Percentiles rank a stretch among this genome's conserved stretches.
Evolutionary conservation across 92 coral and sea anemone species (phyloP).

Genomic region (Plumapathes pennacea): DNA sequence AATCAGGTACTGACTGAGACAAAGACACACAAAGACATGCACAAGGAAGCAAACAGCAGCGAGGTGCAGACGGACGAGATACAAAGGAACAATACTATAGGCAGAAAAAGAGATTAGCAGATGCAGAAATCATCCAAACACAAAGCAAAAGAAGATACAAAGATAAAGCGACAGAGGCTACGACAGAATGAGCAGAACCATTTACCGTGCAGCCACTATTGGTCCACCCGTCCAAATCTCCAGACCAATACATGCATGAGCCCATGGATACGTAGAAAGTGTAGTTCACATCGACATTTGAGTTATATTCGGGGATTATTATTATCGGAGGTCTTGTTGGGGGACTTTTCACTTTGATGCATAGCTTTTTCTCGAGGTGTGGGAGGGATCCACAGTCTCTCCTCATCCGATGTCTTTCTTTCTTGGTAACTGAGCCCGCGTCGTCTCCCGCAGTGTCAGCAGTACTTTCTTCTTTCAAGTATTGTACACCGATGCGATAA

Average conservation of each 20-base stretch:
- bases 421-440: too few relatives aligned
- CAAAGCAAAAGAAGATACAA: too few relatives aligned
- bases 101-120: too few relatives aligned
- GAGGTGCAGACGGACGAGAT: too few relatives aligned
- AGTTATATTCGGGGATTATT: constrained; percentile 51
- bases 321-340: constrained; percentile 56
- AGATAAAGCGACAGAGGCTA: too few relatives aligned
- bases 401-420: too few relatives aligned
- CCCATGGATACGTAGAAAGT: constrained; percentile 49
- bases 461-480: background rate
- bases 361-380: constrained; percentile 38
- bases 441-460: constrained; percentile 1
- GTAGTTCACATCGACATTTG: constrained; percentile 52
- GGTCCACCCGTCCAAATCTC: constrained; percentile 57
- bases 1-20: too few relatives aligned
- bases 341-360: constrained; percentile 68
- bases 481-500: constrained; percentile 10
- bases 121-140: too few relatives aligned
- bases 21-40: too few relatives aligned
- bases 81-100: too few relatives aligned
- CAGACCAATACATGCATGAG: constrained; percentile 76
- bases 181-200: background rate
- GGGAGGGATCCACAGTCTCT: too few relatives aligned
- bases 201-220: constrained; percentile 74
- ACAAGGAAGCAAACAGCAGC: background rate